Percentiles rank a stretch among this genome's conserved stretches.
These are phyloP conservation scores for Caenorhabditis doughertyi DNA, from an alignment of 2,888 invertebrate genomes.

Conservation along the genomic window DNA sequence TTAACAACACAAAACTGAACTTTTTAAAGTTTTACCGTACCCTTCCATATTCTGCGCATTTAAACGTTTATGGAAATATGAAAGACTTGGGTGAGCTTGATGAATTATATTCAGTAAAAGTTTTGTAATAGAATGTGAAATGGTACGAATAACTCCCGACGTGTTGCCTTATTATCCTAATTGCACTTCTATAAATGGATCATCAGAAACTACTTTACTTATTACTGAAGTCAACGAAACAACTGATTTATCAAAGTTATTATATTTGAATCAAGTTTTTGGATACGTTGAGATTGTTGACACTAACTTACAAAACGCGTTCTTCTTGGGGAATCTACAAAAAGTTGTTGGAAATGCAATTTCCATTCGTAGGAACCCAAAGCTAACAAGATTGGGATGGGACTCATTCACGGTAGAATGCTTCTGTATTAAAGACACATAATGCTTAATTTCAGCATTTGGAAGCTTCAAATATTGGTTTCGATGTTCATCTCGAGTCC, in stretches of 20 bases:
- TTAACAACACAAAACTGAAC: neutral
- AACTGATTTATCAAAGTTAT: neutral
- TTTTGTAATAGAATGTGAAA: neutral
- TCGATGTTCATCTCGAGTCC: no score
- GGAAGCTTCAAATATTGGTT: no score
- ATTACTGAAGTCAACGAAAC: neutral
- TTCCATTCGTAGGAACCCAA: conserved; percentile 11
- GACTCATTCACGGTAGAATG: conserved; percentile 7
- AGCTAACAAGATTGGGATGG: conserved; percentile 4
- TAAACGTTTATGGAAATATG: neutral
- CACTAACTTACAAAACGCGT: neutral
- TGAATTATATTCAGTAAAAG: no score
- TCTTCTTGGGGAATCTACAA: neutral
- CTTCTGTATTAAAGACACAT: no score
- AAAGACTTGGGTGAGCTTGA: neutral
- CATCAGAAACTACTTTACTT: neutral
- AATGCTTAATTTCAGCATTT: neutral
- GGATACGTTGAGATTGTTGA: conserved; percentile 3
- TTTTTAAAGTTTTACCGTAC: neutral
- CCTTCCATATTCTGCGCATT: neutral
- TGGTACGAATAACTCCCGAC: neutral
- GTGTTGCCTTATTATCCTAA: neutral
- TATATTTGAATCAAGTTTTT: neutral
- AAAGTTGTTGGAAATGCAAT: no score
- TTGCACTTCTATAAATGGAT: neutral